These are phyloP conservation scores for Opisthocomus hoazin DNA, from an alignment of 2,113 vertebrate species.

Conservation along the genomic window DNA sequence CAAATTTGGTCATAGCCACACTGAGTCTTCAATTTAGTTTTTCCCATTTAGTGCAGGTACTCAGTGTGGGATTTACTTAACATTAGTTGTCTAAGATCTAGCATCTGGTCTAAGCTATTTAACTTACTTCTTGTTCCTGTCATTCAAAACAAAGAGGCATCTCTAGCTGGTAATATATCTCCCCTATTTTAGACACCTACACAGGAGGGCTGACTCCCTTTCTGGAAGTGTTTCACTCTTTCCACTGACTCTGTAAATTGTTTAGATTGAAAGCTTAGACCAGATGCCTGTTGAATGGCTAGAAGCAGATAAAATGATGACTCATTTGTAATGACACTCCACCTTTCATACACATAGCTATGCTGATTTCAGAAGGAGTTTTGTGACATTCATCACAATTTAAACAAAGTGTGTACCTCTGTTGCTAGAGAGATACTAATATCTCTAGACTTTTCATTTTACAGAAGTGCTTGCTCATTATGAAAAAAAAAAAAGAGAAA, in stretches of 20 bases:
- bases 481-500: background rate
- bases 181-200: background rate
- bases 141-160: background rate
- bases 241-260: background rate
- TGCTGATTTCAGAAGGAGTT: background rate
- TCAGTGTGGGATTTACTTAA: background rate
- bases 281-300: background rate
- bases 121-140: background rate
- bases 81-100: background rate
- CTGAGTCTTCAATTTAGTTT: background rate
- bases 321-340: background rate
- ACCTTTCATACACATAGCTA: background rate
- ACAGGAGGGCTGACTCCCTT: background rate
- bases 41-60: background rate
- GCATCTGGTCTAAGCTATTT: background rate
- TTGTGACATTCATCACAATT: background rate
- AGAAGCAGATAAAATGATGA: background rate
- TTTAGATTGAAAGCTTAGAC: background rate
- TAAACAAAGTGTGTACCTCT: background rate
- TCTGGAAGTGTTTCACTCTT: background rate
- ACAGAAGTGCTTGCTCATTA: background rate
- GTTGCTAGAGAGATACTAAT: background rate
- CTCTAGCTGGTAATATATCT: background rate
- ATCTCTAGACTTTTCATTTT: background rate
- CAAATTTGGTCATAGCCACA: background rate